Conservation (phyloP, 2,888 invertebrate species). For the Nephrocerus scutellatus region DNA sequence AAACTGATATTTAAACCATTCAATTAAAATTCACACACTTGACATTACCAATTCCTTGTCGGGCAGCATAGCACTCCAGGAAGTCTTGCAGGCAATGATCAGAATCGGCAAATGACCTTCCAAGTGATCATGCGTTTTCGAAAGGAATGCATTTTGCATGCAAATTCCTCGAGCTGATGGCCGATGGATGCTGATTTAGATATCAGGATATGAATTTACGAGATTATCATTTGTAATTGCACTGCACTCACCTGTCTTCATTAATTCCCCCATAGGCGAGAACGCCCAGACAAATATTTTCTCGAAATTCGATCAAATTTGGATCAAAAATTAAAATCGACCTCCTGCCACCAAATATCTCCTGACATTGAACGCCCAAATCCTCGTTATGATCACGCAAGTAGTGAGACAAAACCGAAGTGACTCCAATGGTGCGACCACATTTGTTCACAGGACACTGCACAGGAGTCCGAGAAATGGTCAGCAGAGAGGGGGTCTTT, state of each 20-base stretch:
- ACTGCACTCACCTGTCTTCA: constrained; percentile 17
- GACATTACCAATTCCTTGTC: constrained; percentile 21
- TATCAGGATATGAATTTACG: neutral
- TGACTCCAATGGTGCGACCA: constrained; percentile 28
- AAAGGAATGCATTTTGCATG: constrained; percentile 30
- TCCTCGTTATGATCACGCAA: constrained; percentile 31
- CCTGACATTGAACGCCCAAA: constrained; percentile 28
- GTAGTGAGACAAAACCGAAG: constrained; percentile 32
- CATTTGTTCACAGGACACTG: constrained; percentile 32
- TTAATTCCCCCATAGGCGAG: constrained; percentile 31
- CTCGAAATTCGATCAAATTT: constrained; percentile 23
- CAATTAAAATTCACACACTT: neutral
- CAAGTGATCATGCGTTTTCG: constrained; percentile 27
- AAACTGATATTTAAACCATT: neutral
- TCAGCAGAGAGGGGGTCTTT: constrained; percentile 24
- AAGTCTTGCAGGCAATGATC: constrained; percentile 32
- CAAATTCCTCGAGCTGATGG: constrained; percentile 33
- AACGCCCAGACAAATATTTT: constrained; percentile 32
- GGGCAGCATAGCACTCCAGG: constrained; percentile 23
- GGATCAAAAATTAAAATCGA: constrained; percentile 28
- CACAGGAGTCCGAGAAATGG: constrained; percentile 30
- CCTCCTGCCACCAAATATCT: constrained; percentile 25
- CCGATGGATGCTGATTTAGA: constrained; percentile 16
- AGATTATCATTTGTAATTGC: neutral
- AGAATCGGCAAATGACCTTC: constrained; percentile 32